Conservation (phyloP, 2,113 vertebrate species). For the Sylvietta virens region DNA sequence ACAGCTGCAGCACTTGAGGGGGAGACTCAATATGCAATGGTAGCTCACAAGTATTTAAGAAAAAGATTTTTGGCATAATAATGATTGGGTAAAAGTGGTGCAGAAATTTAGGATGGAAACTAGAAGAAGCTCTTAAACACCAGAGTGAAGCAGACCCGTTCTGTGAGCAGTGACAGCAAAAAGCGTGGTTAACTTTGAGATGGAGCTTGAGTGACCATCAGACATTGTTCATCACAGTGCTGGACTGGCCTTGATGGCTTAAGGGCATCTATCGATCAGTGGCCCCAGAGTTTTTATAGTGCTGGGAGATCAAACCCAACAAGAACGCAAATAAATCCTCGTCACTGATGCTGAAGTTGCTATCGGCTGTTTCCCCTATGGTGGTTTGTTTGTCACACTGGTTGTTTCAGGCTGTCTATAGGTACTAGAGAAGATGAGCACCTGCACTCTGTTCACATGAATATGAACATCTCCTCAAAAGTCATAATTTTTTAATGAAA, state of each 20-base stretch:
- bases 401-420: background rate
- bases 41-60: background rate
- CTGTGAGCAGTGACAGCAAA: background rate
- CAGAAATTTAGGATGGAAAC: background rate
- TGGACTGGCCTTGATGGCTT: background rate
- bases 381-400: background rate
- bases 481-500: constrained; percentile 31
- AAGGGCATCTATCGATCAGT: background rate
- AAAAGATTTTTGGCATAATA: background rate
- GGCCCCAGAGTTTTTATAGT: background rate
- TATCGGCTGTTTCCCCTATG: background rate
- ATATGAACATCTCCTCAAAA: background rate
- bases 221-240: background rate
- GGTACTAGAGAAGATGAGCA: background rate
- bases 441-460: background rate
- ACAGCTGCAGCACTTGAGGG: background rate
- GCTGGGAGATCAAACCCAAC: background rate
- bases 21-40: background rate
- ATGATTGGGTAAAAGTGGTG: background rate
- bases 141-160: background rate
- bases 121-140: background rate
- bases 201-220: background rate
- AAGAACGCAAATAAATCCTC: background rate
- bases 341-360: background rate
- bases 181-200: background rate